Evolutionary conservation across 2,797 vertebrate genomes (phyloP), one percentile per base, ranked within the genome.

Genomic region (Danio kyathit): DNA sequence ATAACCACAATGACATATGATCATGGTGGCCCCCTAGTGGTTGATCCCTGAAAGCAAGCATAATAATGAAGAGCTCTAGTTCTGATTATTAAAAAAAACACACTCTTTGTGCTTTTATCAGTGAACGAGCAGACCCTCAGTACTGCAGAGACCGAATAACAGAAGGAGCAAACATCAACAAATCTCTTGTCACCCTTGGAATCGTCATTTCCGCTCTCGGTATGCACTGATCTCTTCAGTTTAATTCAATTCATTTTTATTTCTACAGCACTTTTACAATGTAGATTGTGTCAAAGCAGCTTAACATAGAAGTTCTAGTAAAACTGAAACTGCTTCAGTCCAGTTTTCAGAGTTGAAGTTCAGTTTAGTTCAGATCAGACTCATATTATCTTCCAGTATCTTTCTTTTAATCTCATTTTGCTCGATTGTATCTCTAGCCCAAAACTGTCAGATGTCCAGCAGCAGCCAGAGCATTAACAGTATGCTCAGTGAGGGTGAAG

Each of bases 141-240:
- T 99, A 97, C 92, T 98, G 97, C 93, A 96, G 96, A 87, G 96
- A 99, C 65, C 93, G 97, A 87, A 96, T 99, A 86, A 97, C 96
- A 0, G 98, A 99, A 92, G 98, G 98, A 85, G 97, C 97, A 84
- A 99, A 97, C 91, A 99, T 99, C 91, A 99, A 99, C 94, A 97
- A 97, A 89, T 99, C 98, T 5, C 92, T 99, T 82, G 96, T 99
- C 86, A 99, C 98, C 16, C 91, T 99, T 87, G 97, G 98, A 84
- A 99, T 99, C 51, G 97, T 99, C 85, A 99, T 99, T 89, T 99
- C 98, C 59, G 94, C 96, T 79, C 95, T 99, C 82, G 98, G 98
- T 99, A 95, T 89, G 85, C 16, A 40, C 29, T 44, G 21, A 40
- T 12, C 8, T 46, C 49, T 52, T 0, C 4, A 52, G 3, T 29